Percentiles rank a stretch among this genome's conserved stretches.
Evolutionary conservation across 1,140 invertebrate species (phyloP).

Genomic region (Physella acuta): DNA sequence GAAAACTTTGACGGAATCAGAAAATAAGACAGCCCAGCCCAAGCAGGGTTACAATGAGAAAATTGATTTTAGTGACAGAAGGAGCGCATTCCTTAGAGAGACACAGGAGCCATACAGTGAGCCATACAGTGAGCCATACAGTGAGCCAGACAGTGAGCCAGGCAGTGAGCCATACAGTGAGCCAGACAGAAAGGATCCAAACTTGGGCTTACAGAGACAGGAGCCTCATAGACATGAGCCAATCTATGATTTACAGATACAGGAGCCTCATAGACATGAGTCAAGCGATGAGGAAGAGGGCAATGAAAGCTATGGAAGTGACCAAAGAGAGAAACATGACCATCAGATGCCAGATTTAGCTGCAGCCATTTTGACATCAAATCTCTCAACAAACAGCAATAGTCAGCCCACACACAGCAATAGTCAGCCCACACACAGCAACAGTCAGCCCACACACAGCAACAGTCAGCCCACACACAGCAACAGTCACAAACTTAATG

Average conservation of each 20-base stretch:
- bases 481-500: too few relatives aligned
- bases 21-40: neutral
- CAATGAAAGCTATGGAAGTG: neutral
- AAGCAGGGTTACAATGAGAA: constrained; percentile 27
- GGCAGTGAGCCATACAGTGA: neutral
- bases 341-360: too few relatives aligned
- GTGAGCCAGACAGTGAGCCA: too few relatives aligned
- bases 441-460: too few relatives aligned
- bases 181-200: neutral
- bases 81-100: constrained; percentile 3
- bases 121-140: neutral
- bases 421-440: too few relatives aligned
- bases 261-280: neutral
- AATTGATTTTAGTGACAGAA: constrained; percentile 24
- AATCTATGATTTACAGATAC: too few relatives aligned
- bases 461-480: too few relatives aligned
- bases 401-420: too few relatives aligned
- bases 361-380: too few relatives aligned
- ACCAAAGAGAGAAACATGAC: too few relatives aligned
- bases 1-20: constrained; percentile 10
- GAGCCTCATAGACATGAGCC: too few relatives aligned
- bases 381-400: too few relatives aligned
- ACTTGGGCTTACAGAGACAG: neutral
- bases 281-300: neutral
- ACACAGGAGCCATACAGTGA: neutral